Evolutionary conservation across 2,888 invertebrate genomes (phyloP).

Genomic region (Thera obeliscata): DNA sequence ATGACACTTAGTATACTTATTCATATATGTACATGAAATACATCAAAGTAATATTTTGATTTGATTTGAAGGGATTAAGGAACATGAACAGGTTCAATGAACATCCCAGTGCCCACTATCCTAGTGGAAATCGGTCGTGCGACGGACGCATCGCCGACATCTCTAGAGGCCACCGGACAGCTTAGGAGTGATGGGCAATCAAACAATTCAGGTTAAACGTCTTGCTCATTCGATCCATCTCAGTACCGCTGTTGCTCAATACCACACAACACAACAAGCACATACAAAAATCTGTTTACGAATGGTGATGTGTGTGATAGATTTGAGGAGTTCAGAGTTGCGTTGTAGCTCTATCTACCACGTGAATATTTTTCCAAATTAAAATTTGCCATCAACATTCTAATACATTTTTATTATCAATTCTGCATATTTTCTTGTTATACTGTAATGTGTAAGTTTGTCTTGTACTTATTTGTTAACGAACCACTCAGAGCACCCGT

Average conservation of each 20-base stretch:
- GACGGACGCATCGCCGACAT: conserved; percentile 46
- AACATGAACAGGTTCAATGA: conserved; percentile 45
- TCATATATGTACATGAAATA: no score
- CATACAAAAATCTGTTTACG: conserved; percentile 6
- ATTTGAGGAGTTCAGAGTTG: neutral
- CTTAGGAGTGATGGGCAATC: conserved; percentile 64
- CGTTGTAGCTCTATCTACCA: neutral
- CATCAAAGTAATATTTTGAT: no score
- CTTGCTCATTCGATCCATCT: conserved; percentile 48
- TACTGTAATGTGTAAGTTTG: no score
- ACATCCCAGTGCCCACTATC: conserved; percentile 41
- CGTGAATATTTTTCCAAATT: conserved; percentile 1
- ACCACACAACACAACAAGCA: conserved; percentile 23
- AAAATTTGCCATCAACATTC: neutral
- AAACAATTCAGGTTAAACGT: conserved; percentile 76
- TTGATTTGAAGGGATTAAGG: conserved; percentile 17
- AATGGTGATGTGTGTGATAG: conserved; percentile 3
- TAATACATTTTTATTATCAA: no score
- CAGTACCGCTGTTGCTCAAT: conserved; percentile 49
- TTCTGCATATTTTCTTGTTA: no score
- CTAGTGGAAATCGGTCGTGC: conserved; percentile 42
- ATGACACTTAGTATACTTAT: no score
- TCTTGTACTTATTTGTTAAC: no score
- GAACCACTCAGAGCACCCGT: no score
- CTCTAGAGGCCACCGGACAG: conserved; percentile 53